Evolutionary conservation across 2,888 invertebrate species (phyloP).

Genomic region (Pollenia angustigena): DNA sequence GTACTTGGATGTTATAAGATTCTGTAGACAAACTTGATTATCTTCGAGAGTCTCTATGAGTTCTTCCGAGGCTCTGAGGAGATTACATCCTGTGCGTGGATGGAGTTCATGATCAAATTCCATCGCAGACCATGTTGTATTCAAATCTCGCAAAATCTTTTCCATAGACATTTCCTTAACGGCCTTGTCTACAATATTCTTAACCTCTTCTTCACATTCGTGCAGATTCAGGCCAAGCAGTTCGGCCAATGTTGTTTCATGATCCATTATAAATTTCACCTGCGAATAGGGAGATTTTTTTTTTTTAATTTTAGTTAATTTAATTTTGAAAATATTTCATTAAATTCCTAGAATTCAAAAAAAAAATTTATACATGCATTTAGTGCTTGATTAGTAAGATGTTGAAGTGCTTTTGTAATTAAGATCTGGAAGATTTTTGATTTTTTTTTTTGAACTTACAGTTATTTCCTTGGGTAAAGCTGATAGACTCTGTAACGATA

Average conservation of each 20-base stretch:
- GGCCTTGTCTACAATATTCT: conserved; percentile 98
- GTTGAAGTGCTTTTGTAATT: not conserved
- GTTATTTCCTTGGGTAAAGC: conserved; percentile 91
- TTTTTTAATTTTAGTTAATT: no score
- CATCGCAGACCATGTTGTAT: conserved; percentile 95
- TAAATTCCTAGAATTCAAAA: not conserved
- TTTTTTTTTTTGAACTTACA: conserved; percentile 86
- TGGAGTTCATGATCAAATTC: conserved; percentile 96
- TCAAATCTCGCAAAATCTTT: conserved; percentile 94
- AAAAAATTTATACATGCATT: not conserved
- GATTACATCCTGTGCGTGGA: conserved; percentile 92
- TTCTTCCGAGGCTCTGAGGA: conserved; percentile 96
- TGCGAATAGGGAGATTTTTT: conserved; percentile 82
- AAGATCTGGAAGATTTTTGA: not conserved
- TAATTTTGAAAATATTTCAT: not conserved
- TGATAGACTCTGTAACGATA: conserved; percentile 91
- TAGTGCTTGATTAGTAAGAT: conserved; percentile 23
- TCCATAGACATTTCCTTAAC: conserved; percentile 99
- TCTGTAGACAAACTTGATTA: conserved; percentile 97
- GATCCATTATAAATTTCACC: conserved; percentile 97
- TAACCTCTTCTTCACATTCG: conserved; percentile 98
- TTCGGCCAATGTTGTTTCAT: conserved; percentile 95
- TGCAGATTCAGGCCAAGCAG: conserved; percentile 95
- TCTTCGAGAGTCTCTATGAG: conserved; percentile 98
- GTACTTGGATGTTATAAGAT: conserved; percentile 98